Evolutionary conservation across 2,888 invertebrate genomes (phyloP).

Genomic region (Drosophila limbata): DNA sequence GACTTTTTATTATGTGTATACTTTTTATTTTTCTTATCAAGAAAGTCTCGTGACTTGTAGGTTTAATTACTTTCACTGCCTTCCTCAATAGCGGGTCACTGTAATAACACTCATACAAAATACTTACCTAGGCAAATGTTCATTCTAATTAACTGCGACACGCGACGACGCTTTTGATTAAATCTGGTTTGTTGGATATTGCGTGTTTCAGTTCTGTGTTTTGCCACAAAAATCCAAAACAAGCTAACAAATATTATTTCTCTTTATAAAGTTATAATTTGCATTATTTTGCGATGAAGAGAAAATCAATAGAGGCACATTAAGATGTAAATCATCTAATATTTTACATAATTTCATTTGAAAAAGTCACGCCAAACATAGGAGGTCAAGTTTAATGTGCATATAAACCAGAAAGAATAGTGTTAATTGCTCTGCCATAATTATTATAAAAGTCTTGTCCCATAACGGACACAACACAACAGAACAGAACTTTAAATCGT

Average conservation of each 20-base stretch:
- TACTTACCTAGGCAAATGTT: conserved; percentile 31
- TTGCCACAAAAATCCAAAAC: conserved; percentile 39
- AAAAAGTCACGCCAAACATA: conserved; percentile 1
- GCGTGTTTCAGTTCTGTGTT: conserved; percentile 32
- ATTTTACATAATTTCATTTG: conserved; percentile 29
- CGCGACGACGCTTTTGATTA: conserved; percentile 68
- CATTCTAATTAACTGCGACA: conserved; percentile 71
- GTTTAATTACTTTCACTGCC: conserved; percentile 76
- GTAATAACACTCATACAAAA: conserved; percentile 26
- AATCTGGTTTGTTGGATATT: conserved; percentile 33
- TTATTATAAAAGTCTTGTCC: conserved; percentile 42
- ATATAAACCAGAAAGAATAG: conserved; percentile 36
- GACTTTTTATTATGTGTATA: conserved; percentile 40
- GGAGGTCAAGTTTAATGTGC: conserved; percentile 66
- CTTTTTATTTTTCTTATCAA: conserved; percentile 40
- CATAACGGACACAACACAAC: conserved; percentile 24
- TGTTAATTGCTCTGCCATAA: conserved; percentile 59
- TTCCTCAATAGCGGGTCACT: conserved; percentile 53
- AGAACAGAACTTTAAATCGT: conserved; percentile 31
- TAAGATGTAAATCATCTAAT: conserved; percentile 19
- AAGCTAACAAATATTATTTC: conserved; percentile 39
- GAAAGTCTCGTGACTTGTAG: conserved; percentile 63
- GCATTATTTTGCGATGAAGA: conserved; percentile 3
- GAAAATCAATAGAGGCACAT: conserved; percentile 41
- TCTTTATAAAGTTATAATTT: conserved; percentile 41